A percentile compares a stretch with the other conserved stretches of the same genome.
Conservation (phyloP, 2,888 invertebrate species). For the Sisyra terminalis region DNA sequence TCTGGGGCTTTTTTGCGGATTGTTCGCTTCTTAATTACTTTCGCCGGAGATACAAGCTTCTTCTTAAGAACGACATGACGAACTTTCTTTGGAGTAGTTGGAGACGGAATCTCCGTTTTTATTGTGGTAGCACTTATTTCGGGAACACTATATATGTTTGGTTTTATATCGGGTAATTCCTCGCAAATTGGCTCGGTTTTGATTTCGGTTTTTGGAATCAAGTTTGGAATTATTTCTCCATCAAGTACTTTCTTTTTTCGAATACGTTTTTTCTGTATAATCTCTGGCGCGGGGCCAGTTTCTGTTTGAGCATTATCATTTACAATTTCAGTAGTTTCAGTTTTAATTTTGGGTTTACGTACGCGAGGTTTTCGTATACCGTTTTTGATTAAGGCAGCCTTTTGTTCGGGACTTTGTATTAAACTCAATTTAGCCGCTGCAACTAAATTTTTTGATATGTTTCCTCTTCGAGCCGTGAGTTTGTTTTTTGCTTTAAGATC, state of each 20-base stretch:
- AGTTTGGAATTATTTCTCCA: too few relatives aligned
- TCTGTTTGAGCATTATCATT: not conserved
- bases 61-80: not conserved
- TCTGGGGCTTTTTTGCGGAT: constrained; percentile 16
- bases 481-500: constrained; percentile 20
- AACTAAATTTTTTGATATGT: constrained; percentile 19
- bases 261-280: constrained; percentile 15
- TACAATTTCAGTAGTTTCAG: not conserved
- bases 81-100: constrained; percentile 1
- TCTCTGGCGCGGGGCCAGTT: not conserved
- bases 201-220: constrained; percentile 10
- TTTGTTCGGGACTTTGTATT: constrained; percentile 16
- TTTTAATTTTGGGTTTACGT: not conserved
- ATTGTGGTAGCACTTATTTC: too few relatives aligned
- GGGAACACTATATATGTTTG: too few relatives aligned
- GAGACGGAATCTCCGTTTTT: too few relatives aligned
- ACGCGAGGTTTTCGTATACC: constrained; percentile 12
- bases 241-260: constrained; percentile 15
- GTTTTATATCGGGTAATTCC: too few relatives aligned
- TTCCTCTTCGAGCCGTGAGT: constrained; percentile 13
- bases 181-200: too few relatives aligned
- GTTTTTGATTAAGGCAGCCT: constrained; percentile 21
- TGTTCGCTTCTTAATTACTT: constrained; percentile 11
- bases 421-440: constrained; percentile 19
- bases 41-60: constrained; percentile 13